These are phyloP conservation scores for Cecropterus lyciades DNA, from an alignment of 1,140 invertebrate species.

Conservation along the genomic window DNA sequence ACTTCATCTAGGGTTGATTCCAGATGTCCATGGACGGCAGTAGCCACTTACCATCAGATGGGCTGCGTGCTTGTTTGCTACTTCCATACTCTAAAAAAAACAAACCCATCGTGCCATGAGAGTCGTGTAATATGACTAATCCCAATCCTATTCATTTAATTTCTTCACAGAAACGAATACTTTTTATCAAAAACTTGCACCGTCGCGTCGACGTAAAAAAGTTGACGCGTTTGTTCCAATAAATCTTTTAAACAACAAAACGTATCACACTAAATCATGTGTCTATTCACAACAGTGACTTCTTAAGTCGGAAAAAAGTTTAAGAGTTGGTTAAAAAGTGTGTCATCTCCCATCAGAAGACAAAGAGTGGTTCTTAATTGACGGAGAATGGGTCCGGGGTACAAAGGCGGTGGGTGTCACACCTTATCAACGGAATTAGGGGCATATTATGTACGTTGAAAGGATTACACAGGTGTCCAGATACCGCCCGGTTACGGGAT, in stretches of 20 bases:
- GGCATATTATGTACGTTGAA: constrained; percentile 77
- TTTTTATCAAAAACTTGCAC: constrained; percentile 48
- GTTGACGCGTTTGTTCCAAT: constrained; percentile 63
- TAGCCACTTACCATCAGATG: no score
- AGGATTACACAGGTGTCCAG: constrained; percentile 79
- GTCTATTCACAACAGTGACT: constrained; percentile 74
- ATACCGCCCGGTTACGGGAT: constrained; percentile 44
- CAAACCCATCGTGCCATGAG: no score
- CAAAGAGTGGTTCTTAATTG: constrained; percentile 74
- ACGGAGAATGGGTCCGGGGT: constrained; percentile 57
- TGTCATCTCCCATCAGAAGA: constrained; percentile 72
- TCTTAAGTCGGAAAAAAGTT: constrained; percentile 52
- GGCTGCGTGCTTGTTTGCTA: no score
- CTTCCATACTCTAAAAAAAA: no score
- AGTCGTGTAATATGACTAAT: no score
- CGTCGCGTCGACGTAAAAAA: constrained; percentile 38
- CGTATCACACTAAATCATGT: constrained; percentile 73
- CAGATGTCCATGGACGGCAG: no score
- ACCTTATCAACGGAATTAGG: constrained; percentile 78
- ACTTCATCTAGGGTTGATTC: no score
- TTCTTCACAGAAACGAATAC: constrained; percentile 19
- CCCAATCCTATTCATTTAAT: constrained; percentile 8
- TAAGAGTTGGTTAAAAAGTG: constrained; percentile 54
- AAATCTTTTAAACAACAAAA: constrained; percentile 73
- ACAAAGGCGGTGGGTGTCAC: constrained; percentile 79